Evolutionary conservation across 2,888 invertebrate species (phyloP), one percentile per base, ranked within the genome.

Genomic region (Yponomeuta cagnagella): DNA sequence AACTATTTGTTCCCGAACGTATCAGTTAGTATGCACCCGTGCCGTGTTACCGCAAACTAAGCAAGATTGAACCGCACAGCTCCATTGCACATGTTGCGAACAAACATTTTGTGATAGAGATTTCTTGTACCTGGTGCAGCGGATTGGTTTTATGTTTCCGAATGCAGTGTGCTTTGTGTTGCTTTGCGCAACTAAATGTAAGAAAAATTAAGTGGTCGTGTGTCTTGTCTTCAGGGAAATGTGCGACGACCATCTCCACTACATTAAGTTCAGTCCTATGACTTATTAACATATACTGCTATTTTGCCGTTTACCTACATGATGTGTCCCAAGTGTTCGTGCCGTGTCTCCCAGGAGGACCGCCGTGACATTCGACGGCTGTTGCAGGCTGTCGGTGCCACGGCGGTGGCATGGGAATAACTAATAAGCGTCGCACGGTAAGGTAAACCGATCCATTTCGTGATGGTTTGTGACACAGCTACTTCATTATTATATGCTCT

Each of bases 1-100:
- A 77, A 80, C 84, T 82, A 84, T 87, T 86, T 83, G 84, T 84
- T 82, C 78, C 77, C 71, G 76, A 77, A 75, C 78, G 80, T 79
- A 82, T 83, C 83, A 31, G 68, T 52, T 68, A 68, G 68, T 48
- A 70, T 70, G 70, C 70, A 70, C 70, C 63, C n/a, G 68, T 68
- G 68, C 52, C 23, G 68, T 68, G 68, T 23, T 30, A 52, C 68
- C 68, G 68, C 52, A 68, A 43, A 43, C 68, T 37, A 10, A 70
- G 64, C 70, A 64, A 70, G 63, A 64, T 70, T 63, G 70, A 70
- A 70, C 52, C 52, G 52, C 52, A 58, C 5, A 58, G 52, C 48
- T 52, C 43, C 68, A 33, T 65, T 65, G 65, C 65, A 65, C 31
- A 33, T 31, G 30, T 65, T 30, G 65, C 33, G 65, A 65, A 30